These are phyloP conservation scores for Solea senegalensis DNA, from an alignment of 2,113 vertebrate genomes.

Conservation along the genomic window DNA sequence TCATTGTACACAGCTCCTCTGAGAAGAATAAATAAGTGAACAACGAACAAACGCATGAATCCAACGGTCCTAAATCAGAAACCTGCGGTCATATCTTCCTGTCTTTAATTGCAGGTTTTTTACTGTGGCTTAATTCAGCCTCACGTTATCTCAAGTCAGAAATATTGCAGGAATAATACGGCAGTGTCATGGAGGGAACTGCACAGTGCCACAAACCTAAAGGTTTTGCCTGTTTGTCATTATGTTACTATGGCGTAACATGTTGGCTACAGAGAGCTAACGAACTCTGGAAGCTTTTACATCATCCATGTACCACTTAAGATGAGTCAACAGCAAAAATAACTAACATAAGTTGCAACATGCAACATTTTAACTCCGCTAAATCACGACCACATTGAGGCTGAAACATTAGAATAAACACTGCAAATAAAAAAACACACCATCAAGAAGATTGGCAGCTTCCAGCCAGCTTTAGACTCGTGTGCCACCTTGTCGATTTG, in stretches of 20 bases:
- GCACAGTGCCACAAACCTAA: neutral
- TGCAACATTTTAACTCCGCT: slow-evolving; percentile 37
- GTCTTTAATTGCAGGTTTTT: no score
- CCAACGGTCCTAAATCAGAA: neutral
- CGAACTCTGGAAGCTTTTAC: slow-evolving; percentile 44
- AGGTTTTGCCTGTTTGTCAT: slow-evolving; percentile 56
- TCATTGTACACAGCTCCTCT: neutral
- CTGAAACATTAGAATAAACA: slow-evolving; percentile 55
- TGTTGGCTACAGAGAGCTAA: slow-evolving; percentile 27
- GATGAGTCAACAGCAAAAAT: slow-evolving; percentile 52
- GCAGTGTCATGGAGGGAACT: slow-evolving; percentile 6
- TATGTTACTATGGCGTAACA: slow-evolving; percentile 51
- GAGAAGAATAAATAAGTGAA: neutral
- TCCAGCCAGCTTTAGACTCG: neutral
- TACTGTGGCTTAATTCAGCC: neutral
- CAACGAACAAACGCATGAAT: neutral
- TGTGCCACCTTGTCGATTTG: slow-evolving; percentile 23
- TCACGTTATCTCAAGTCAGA: neutral
- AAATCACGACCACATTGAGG: slow-evolving; percentile 53
- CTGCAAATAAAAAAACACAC: slow-evolving; percentile 19
- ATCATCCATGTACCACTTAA: slow-evolving; percentile 38
- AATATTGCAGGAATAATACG: neutral
- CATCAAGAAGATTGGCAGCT: slow-evolving; percentile 40
- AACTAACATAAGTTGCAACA: slow-evolving; percentile 49
- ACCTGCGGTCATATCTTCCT: no score